These are phyloP conservation scores for Sesia bembeciformis DNA, from an alignment of 2,888 invertebrate genomes.

Conservation along the genomic window DNA sequence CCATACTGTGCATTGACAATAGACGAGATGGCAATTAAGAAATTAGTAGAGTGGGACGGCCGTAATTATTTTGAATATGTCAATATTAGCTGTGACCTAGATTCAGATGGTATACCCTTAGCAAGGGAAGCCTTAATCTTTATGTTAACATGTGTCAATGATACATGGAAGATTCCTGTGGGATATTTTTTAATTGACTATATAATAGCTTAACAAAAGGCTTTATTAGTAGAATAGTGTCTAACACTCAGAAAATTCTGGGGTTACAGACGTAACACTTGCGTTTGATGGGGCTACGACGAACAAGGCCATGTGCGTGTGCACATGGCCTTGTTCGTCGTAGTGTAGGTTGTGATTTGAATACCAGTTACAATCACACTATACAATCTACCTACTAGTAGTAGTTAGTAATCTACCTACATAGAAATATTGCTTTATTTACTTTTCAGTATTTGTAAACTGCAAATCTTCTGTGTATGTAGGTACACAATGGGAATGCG, in stretches of 20 bases:
- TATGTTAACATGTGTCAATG: slow-evolving; percentile 7
- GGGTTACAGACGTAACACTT: slow-evolving; percentile 1
- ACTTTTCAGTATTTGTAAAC: no score
- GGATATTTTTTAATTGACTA: slow-evolving; percentile 7
- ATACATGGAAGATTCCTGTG: slow-evolving; percentile 8
- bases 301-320: slow-evolving; percentile 7
- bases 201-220: slow-evolving; percentile 6
- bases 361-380: background rate
- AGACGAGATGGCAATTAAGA: slow-evolving; percentile 9
- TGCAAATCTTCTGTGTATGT: no score
- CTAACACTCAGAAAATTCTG: slow-evolving; percentile 3
- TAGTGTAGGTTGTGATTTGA: background rate
- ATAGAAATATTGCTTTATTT: no score
- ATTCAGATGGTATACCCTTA: slow-evolving; percentile 4
- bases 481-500: no score
- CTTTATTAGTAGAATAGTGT: slow-evolving; percentile 6
- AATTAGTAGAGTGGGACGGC: slow-evolving; percentile 6
- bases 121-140: slow-evolving; percentile 9
- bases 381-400: no score
- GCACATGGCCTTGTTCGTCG: no score
- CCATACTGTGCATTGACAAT: slow-evolving; percentile 4
- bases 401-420: no score
- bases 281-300: slow-evolving; percentile 5
- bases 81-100: slow-evolving; percentile 4
- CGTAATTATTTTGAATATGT: slow-evolving; percentile 2